A percentile compares a stretch with the other conserved stretches of the same genome.
Evolutionary conservation across 2,113 vertebrate species (phyloP).

Genomic region (Psilopsiagon aymara): DNA sequence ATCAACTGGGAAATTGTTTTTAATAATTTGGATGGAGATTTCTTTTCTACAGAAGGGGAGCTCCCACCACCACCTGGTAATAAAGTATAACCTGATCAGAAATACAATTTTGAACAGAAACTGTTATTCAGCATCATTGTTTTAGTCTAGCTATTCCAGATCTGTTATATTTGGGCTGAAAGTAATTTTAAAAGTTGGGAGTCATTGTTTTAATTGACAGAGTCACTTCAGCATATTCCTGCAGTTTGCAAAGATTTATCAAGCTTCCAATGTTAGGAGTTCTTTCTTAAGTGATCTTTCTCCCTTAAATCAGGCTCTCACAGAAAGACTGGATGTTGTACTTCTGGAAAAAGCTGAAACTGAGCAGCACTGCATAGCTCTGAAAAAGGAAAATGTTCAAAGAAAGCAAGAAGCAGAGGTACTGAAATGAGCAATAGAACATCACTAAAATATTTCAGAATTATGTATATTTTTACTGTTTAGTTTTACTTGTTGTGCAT

Average conservation of each 20-base stretch:
- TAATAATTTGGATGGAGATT: background rate
- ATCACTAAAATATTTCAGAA: background rate
- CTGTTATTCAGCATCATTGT: background rate
- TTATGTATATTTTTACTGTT: background rate
- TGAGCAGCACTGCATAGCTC: slow-evolving; percentile 84
- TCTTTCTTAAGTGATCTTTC: background rate
- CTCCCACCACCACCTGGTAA: background rate
- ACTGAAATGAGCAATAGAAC: background rate
- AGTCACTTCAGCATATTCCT: background rate
- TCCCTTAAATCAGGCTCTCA: slow-evolving; percentile 83
- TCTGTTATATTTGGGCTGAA: background rate
- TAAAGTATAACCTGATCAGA: background rate
- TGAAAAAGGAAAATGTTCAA: slow-evolving; percentile 85
- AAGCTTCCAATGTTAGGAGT: background rate
- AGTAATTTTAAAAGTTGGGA: background rate
- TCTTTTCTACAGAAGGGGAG: background rate
- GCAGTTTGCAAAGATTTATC: background rate
- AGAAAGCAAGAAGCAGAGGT: slow-evolving; percentile 86
- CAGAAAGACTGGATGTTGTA: slow-evolving; percentile 85
- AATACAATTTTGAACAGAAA: background rate
- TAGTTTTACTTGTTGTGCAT: background rate
- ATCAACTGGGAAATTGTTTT: background rate
- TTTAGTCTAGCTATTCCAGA: background rate
- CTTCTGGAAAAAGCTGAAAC: slow-evolving; percentile 94
- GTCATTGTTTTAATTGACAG: background rate